Base-by-base conservation (phyloP, 1,140 invertebrate species). In the Sarcophaga peregrina region DNA sequence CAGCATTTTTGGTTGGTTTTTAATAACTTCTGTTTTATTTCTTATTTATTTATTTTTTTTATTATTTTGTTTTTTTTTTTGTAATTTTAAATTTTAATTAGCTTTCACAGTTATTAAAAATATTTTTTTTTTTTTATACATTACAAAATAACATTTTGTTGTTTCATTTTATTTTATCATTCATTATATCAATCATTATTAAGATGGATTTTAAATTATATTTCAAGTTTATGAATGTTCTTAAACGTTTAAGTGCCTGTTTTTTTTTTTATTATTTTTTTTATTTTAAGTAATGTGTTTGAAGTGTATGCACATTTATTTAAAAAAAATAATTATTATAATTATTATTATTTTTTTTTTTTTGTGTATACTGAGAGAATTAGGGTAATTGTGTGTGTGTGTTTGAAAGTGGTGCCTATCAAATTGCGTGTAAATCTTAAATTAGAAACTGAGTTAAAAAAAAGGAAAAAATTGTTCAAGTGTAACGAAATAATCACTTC, bases 21-120 rank as follows among this genome's bases (percentile, higher is more conserved):
- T 83, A 46, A 78, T 78, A 78, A 78, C 75, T 78, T 78, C 20
- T 17, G 46, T 74, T 84, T 81, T 81, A 47, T 47, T 84, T 83
- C 78, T 45, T 84, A n/a, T 81, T 47, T 68, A 54, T 76, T 82
- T 85, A 81, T 85, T 85, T 86, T 89, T 52, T 83, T 81, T 48
- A 81, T 84, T 76, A 17, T 75, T 76, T 78, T 62, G 86, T 83
- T 84, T 84, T 83, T 84, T 82, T 82, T 84, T 83, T 84, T 76
- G 72, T 85, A 87, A 74, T 80, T 84, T 85, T 87, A 89, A 89
- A 88, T 90, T 90, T 90, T 89, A 89, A 90, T 90, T 89, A 90
- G 87, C 88, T 90, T 90, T 90, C 89, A 90, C 87, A 90, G 89
- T 89, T 90, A 90, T 90, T 90, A 90, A 90, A 90, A 83, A 84